phyloP scores from a whole-genome alignment of 2,113 vertebrate species.

The Bettongia penicillata region DNA sequence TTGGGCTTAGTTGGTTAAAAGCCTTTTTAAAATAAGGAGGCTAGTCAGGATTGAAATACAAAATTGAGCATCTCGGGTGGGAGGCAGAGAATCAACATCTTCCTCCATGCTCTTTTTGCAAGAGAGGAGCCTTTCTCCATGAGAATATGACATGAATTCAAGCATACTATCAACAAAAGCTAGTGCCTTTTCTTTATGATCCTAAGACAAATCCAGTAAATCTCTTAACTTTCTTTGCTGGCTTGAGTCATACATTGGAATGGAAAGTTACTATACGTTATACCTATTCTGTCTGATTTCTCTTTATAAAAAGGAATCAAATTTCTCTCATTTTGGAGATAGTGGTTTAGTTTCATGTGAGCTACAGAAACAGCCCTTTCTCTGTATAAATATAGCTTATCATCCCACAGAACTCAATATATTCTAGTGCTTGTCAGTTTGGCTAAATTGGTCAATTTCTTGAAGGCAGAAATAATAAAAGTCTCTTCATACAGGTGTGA shows the following conservation, averaged over 20 bases:
- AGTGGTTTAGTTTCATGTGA: not conserved
- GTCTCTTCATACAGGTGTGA: not conserved
- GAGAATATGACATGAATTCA: conserved; percentile 24
- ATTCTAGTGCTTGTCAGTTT: not conserved
- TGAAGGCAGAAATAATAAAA: conserved; percentile 28
- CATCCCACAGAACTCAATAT: not conserved
- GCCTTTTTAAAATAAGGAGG: not conserved
- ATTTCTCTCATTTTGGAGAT: not conserved
- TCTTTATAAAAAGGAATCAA: conserved; percentile 33
- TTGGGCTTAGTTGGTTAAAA: not conserved
- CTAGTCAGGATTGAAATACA: conserved; percentile 32
- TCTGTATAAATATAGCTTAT: not conserved
- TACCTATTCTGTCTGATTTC: not conserved
- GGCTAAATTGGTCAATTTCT: conserved; percentile 31
- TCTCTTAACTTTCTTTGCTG: not conserved
- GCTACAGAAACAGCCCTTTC: not conserved
- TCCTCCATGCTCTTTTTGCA: conserved; percentile 11
- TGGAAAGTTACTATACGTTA: conserved; percentile 13
- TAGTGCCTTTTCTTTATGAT: not conserved
- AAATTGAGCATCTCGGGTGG: conserved; percentile 17
- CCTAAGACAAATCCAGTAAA: conserved; percentile 37
- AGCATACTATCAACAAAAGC: conserved; percentile 10
- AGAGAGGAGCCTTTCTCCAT: conserved; percentile 27
- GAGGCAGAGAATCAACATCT: conserved; percentile 3
- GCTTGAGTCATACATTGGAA: conserved; percentile 15